A percentile compares a stretch with the other conserved stretches of the same genome.
phyloP scores from a whole-genome alignment of 2,797 vertebrate genomes.

The Podarcis lilfordi region DNA sequence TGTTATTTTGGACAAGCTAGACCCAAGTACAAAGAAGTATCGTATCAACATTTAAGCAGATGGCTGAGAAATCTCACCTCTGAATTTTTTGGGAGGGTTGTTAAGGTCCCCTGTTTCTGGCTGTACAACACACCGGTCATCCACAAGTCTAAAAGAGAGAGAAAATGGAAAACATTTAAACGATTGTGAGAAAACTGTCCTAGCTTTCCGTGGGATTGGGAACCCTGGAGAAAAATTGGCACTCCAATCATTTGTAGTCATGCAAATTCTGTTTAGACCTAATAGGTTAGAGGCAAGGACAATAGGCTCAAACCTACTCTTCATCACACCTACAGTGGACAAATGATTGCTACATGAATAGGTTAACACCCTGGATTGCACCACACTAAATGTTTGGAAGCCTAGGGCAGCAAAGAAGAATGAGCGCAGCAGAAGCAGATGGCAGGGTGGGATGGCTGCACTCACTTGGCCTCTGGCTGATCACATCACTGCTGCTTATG shows the following conservation, averaged over 20 bases:
- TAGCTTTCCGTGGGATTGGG: background rate
- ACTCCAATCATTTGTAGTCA: background rate
- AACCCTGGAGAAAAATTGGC: background rate
- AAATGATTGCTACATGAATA: background rate
- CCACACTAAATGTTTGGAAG: background rate
- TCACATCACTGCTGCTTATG: too few species aligned
- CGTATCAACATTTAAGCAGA: background rate
- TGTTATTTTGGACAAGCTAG: background rate
- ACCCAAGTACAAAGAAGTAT: background rate
- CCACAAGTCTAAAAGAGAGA: constrained; percentile 87
- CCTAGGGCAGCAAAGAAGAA: background rate
- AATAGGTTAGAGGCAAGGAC: background rate
- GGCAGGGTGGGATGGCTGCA: too few species aligned
- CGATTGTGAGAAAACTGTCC: constrained; percentile 29
- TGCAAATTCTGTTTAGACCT: background rate
- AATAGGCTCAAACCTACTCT: background rate
- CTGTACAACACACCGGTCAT: constrained; percentile 97
- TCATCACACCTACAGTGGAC: background rate
- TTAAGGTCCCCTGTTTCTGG: constrained; percentile 97
- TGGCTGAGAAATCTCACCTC: constrained; percentile 83
- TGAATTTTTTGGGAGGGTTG: constrained; percentile 98
- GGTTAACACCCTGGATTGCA: background rate
- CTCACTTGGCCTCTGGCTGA: too few species aligned
- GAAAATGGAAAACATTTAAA: constrained; percentile 38
- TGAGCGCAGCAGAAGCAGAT: too few species aligned